Percentiles rank a stretch among this genome's conserved stretches.
Conservation (phyloP, 1,140 invertebrate genomes). For the Branchinecta lindahli region DNA sequence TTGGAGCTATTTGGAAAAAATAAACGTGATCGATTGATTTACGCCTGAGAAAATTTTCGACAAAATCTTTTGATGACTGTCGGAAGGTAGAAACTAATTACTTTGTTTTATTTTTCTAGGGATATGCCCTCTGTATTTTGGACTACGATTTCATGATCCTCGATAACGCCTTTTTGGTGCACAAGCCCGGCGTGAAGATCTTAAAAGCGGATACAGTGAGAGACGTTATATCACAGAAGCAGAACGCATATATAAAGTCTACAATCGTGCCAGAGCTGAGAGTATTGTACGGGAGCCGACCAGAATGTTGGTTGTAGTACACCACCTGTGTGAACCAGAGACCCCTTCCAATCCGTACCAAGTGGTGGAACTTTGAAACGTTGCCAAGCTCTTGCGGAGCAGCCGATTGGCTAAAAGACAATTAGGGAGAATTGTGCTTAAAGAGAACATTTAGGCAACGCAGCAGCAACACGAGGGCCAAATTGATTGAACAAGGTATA, state of each 20-base stretch:
- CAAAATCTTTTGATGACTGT: neutral
- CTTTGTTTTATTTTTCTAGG: conserved; percentile 23
- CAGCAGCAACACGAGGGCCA: too few species aligned
- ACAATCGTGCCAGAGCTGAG: conserved; percentile 69
- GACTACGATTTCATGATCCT: conserved; percentile 43
- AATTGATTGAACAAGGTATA: too few species aligned
- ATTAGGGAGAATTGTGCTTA: too few species aligned
- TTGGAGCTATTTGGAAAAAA: too few species aligned
- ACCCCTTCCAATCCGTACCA: neutral
- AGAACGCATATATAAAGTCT: conserved; percentile 58
- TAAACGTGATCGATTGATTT: too few species aligned
- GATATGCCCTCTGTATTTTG: conserved; percentile 23
- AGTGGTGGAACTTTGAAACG: conserved; percentile 10
- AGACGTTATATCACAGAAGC: conserved; percentile 54
- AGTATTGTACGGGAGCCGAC: conserved; percentile 56
- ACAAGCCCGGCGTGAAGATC: conserved; percentile 23
- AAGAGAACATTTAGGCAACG: too few species aligned
- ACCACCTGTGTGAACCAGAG: neutral
- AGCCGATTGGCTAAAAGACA: too few species aligned
- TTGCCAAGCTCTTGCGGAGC: too few species aligned
- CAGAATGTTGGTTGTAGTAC: conserved; percentile 55
- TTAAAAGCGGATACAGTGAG: conserved; percentile 52
- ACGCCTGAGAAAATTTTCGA: neutral
- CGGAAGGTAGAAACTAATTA: neutral
- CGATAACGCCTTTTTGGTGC: conserved; percentile 49